Evolutionary conservation across 2,797 vertebrate species (phyloP), one percentile per base, ranked within the genome.

Genomic region (Kryptopterus vitreolus): DNA sequence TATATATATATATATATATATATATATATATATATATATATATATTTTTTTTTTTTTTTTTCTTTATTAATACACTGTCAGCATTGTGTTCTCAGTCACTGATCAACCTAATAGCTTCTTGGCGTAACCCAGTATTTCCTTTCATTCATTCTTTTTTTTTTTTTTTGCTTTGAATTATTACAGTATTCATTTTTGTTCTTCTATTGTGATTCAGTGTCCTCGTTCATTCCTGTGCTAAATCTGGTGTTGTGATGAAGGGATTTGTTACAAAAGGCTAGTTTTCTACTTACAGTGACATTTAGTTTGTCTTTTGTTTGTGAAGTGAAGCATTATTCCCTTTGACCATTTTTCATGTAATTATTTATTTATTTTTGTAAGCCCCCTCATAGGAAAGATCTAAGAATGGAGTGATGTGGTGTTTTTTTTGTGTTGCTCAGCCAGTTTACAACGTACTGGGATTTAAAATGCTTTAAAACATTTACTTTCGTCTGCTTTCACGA

Each of bases 71-170:
- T 20, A 20, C 48, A 1, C 18, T 24, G 9, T 31, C 4, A n/a
- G 33, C 3, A 7, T 16, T 35, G 16, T 20, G 24, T 2, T 52
- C 20, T 3, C 20, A 63, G 46, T 76, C n/a, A 52, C 43, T 22
- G 46, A 33, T 62, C 20, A 50, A 52, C 29, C 10, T 63, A 0
- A n/a, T 48, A 22, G 58, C n/a, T 7, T 76, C 18, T 76, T 53
- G 29, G 20, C 22, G 0, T 62, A 29, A n/a, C 20, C 26, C 43
- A 22, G 11, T 7, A 35, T 18, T 76, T 61, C 33, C 43, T 29
- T 76, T 76, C 43, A 76, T 48, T 69, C 63, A 46, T 78, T 78
- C 10, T 43, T 43, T 38, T 38, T 38, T 38, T 38, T 38, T 38
- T 43, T 43, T 38, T 43, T 46, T 26, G 13, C 7, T 46, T 58